Evolutionary conservation across 2,888 invertebrate species (phyloP).

Genomic region (Slavum lentiscoides): DNA sequence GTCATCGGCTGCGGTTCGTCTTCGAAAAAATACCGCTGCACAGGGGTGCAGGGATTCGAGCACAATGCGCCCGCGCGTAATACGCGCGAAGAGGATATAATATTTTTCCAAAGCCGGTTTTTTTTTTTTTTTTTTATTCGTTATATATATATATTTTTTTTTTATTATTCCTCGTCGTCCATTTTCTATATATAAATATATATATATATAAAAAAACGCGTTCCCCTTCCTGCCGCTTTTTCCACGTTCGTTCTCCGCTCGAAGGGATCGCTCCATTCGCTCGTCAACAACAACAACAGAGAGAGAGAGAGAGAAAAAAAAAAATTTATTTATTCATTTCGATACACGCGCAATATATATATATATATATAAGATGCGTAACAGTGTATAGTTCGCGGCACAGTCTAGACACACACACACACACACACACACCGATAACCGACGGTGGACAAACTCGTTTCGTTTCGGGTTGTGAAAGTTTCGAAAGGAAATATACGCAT

Average conservation of each 20-base stretch:
- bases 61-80: background rate
- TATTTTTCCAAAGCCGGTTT: constrained; percentile 26
- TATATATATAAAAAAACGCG: no score
- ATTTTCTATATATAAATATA: no score
- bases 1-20: constrained; percentile 12
- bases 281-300: no score
- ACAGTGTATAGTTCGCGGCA: no score
- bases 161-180: no score
- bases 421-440: background rate
- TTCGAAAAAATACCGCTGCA: background rate
- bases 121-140: constrained; percentile 1
- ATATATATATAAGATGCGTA: no score
- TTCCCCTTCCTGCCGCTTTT: background rate
- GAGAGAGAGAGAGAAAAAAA: no score
- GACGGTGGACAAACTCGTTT: constrained; percentile 26
- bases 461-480: constrained; percentile 45
- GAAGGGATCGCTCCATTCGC: no score
- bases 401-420: background rate
- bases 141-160: no score
- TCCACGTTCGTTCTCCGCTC: background rate
- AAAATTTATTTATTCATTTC: background rate
- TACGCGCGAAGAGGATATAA: background rate
- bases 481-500: constrained; percentile 14
- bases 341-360: no score
- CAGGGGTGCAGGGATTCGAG: background rate